phyloP scores from a whole-genome alignment of 2,888 invertebrate species.

The Eupeodes luniger region DNA sequence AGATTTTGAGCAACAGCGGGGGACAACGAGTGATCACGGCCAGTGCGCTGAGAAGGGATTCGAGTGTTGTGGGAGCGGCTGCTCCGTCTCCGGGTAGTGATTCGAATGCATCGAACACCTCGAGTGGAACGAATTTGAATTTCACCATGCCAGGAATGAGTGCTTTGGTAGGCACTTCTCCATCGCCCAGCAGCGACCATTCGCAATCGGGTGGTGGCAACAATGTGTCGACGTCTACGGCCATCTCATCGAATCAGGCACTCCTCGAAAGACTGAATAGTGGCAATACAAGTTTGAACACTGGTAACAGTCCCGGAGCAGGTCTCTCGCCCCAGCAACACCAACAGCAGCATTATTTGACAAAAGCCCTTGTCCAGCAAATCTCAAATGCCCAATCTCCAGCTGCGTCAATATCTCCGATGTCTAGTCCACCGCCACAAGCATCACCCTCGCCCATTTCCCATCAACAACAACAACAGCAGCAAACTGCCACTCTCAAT shows the following conservation, averaged over 20 bases:
- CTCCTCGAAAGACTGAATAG: conserved; percentile 83
- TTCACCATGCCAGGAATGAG: conserved; percentile 86
- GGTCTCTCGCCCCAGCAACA: conserved; percentile 81
- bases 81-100: conserved; percentile 84
- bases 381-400: conserved; percentile 81
- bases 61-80: conserved; percentile 84
- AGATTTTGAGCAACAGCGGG: conserved; percentile 76
- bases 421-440: conserved; percentile 86
- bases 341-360: conserved; percentile 79
- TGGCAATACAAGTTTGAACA: conserved; percentile 78
- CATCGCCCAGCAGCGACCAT: conserved; percentile 83
- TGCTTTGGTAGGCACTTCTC: conserved; percentile 85
- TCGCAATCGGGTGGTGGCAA: conserved; percentile 79
- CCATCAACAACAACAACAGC: conserved; percentile 80
- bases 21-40: conserved; percentile 80
- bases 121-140: conserved; percentile 83
- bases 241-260: conserved; percentile 81
- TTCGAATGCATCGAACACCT: conserved; percentile 84
- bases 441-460: conserved; percentile 82
- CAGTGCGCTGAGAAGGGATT: conserved; percentile 84
- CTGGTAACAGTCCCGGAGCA: conserved; percentile 75
- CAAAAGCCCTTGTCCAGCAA: conserved; percentile 81
- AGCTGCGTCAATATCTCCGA: conserved; percentile 85
- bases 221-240: conserved; percentile 78
- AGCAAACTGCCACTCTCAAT: conserved; percentile 85